These are phyloP conservation scores for Kuschelorhynchus macadamiae DNA, from an alignment of 2,888 invertebrate genomes.

Conservation along the genomic window DNA sequence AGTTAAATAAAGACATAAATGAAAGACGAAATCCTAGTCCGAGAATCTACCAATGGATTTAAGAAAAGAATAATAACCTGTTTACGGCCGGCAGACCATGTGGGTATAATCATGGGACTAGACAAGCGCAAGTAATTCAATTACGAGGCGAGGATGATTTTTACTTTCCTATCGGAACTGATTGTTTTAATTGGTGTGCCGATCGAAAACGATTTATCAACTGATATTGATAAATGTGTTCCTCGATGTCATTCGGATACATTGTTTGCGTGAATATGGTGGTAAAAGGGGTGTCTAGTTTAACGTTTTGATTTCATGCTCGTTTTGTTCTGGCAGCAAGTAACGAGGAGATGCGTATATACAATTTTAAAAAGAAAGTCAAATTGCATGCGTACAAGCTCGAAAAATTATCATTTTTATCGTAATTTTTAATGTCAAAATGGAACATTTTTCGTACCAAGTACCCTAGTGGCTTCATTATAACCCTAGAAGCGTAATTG, in stretches of 20 bases:
- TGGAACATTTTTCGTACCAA: no score
- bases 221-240: conserved; percentile 40
- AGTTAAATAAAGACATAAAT: no score
- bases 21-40: no score
- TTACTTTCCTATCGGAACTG: conserved; percentile 31
- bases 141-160: conserved; percentile 36
- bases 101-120: conserved; percentile 43
- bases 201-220: conserved; percentile 32
- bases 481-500: no score
- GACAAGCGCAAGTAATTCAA: conserved; percentile 47
- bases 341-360: no score
- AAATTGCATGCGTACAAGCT: no score
- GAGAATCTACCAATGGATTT: background rate
- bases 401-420: no score
- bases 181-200: conserved; percentile 46
- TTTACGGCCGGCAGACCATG: conserved; percentile 36
- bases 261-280: conserved; percentile 7
- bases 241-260: conserved; percentile 26
- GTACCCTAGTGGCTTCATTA: no score
- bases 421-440: no score
- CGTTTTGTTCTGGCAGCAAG: no score
- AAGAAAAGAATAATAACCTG: conserved; percentile 18
- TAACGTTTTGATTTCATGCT: no score
- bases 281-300: background rate
- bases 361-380: conserved; percentile 17